phyloP scores from a whole-genome alignment of 2,888 invertebrate species.

The Drosophila ustulata region DNA sequence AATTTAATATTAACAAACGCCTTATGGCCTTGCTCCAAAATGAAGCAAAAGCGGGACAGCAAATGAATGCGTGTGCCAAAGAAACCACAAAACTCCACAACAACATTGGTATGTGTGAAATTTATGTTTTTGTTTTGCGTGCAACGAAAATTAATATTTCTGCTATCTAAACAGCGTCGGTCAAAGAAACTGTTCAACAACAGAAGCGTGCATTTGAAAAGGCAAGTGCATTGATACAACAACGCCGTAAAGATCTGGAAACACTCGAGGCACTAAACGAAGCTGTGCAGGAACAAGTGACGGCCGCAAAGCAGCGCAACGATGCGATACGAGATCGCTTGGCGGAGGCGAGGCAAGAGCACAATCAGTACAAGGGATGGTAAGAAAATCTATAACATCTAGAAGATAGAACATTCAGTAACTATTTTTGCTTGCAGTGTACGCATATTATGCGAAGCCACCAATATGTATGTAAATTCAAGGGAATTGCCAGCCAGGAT shows the following conservation, averaged over 20 bases:
- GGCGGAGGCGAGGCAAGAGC: constrained; percentile 12
- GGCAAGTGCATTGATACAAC: not conserved
- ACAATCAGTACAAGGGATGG: constrained; percentile 43
- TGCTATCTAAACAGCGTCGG: not conserved
- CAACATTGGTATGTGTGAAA: constrained; percentile 35
- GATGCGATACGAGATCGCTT: constrained; percentile 22
- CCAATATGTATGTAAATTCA: constrained; percentile 55
- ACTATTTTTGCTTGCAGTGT: constrained; percentile 41
- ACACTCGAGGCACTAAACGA: constrained; percentile 15
- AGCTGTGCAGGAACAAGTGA: constrained; percentile 29
- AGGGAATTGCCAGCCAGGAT: constrained; percentile 53
- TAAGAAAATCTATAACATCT: constrained; percentile 23
- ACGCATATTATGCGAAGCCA: constrained; percentile 52
- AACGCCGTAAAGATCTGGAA: constrained; percentile 27
- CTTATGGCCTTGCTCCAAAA: constrained; percentile 38
- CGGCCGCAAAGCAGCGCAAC: constrained; percentile 20
- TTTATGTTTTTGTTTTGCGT: not conserved
- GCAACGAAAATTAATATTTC: not conserved
- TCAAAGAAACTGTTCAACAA: not conserved
- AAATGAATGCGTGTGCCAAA: constrained; percentile 35
- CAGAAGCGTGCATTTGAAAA: constrained; percentile 34
- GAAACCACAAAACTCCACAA: constrained; percentile 27
- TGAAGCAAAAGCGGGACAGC: constrained; percentile 26
- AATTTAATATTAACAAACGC: constrained; percentile 38
- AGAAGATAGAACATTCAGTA: not conserved